Base-by-base conservation (phyloP, 2,888 invertebrate genomes). In the Lepidocyrtoides sp. region DNA sequence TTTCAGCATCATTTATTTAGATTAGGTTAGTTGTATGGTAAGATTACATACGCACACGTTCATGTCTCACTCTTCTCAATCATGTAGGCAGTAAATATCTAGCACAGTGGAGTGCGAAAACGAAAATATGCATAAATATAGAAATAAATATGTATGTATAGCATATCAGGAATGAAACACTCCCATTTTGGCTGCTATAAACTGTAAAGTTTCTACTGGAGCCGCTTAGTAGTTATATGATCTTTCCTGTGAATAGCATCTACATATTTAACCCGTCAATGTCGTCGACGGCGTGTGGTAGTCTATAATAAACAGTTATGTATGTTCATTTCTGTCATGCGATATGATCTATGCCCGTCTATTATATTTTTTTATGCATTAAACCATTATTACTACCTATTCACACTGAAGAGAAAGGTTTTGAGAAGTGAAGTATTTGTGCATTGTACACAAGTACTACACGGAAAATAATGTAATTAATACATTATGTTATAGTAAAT, bases 1-100 rank as follows among this genome's bases (percentile, higher is more conserved):
- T 93, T 91, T 92, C 90, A 88, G 92, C 92, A 92, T 92, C 93
- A 93, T 93, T 93, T 93, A 93, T 93, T 93, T 93, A 93, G 93
- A 93, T 93, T 92, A 93, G 90, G 91, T 89, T 91, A 81, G 91
- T 85, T 75, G 79, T 86, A 66, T 29, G 57, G 81, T 29, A 63
- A 91, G 86, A 91, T 91, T 91, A 86, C 85, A 32, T 57, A 79
- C 32, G 54, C 57, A 57, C 60, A 87, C 81, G 86, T 75, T 85
- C 86, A 75, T 82, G 91, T 91, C 86, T 86, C 86, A 91, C 82
- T 86, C 86, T 81, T 81, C 91, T 86, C 91, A 87, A 91, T 86
- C 86, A 82, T 91, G 17, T 20, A 69, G 36, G 69, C 69, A 32
- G 69, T 69, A 32, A 32, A 69, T 29, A 36, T 32, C 14, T 8